Evolutionary conservation across 2,113 vertebrate species (phyloP), one percentile per base, ranked within the genome.

Genomic region (Picathartes gymnocephalus): DNA sequence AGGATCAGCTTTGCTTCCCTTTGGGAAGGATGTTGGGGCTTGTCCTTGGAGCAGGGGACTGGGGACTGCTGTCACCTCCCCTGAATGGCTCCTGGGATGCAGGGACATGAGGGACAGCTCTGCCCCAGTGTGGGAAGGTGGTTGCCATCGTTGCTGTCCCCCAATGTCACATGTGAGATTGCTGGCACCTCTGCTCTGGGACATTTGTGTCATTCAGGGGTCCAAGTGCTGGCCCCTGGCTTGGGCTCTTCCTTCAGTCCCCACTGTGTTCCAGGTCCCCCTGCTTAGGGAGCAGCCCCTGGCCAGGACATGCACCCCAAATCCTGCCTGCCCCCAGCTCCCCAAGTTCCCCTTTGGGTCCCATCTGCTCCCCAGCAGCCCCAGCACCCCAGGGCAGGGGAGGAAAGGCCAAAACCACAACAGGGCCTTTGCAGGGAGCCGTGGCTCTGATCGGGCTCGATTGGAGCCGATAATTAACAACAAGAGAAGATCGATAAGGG

Each of bases 181-280:
- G 25, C 23, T 74, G 77, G 28, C 56, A 68, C 33, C 56, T 54
- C 68, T 11, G 5, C 42, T 45, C 47, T 68, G 69, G 31, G 69
- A 50, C 35, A 22, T 73, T 33, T 7, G 2, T 76, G 57, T 37
- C 57, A 64, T 7, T 42, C 40, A 7, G 27, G 44, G 16, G 3
- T 17, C 15, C 30, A 11, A 1, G 4, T 30, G 25, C 25, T 8
- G 8, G 6, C 39, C 84, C 50, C 84, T 22, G 7, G 17, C n/a
- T 27, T 19, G 50, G 35, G 35, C 44, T 56, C 40, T 25, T 47
- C 9, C 31, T 72, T 62, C 3, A 1, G n/a, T 51, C 27, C 71
- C 21, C 4, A 6, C 12, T 0, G 0, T 1, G 2, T 20, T 40
- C 33, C 47, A 6, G 10, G 17, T 65, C 15, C 12, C 30, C 6